A percentile compares a stretch with the other conserved stretches of the same genome.
phyloP scores from a whole-genome alignment of 2,113 vertebrate genomes.

The Oryzias woworae region DNA sequence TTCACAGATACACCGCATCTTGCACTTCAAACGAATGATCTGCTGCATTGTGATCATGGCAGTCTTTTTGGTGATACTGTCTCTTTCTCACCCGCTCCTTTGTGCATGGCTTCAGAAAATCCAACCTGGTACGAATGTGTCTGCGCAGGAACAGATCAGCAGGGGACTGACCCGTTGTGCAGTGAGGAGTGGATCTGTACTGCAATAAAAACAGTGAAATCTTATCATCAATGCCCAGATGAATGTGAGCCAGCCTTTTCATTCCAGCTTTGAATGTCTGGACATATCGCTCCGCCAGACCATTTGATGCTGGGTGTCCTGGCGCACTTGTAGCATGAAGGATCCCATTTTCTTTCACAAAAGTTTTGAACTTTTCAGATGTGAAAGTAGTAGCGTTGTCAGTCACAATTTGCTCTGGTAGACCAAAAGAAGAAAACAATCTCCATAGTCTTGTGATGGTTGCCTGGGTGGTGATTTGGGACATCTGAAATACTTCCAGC shows the following conservation, averaged over 20 bases:
- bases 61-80: too few species aligned
- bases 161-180: constrained; percentile 1
- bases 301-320: constrained; percentile 4
- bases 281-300: neutral
- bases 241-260: neutral
- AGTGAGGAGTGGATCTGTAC: neutral
- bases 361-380: neutral
- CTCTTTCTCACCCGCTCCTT: too few species aligned
- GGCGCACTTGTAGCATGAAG: constrained; percentile 2
- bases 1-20: too few species aligned
- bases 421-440: constrained; percentile 9
- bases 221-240: neutral
- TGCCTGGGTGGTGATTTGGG: neutral
- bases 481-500: constrained; percentile 2
- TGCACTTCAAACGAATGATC: too few species aligned
- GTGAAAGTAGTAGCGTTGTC: neutral
- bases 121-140: too few species aligned
- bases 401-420: constrained; percentile 7
- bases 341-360: neutral
- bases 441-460: neutral
- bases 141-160: constrained; percentile 3
- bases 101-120: too few species aligned
- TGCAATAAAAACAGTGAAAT: constrained; percentile 1
- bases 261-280: constrained; percentile 9
- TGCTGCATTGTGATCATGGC: too few species aligned